These are phyloP conservation scores for Eonycteris spelaea DNA, from an alignment of 2,113 vertebrate genomes.

Conservation along the genomic window DNA sequence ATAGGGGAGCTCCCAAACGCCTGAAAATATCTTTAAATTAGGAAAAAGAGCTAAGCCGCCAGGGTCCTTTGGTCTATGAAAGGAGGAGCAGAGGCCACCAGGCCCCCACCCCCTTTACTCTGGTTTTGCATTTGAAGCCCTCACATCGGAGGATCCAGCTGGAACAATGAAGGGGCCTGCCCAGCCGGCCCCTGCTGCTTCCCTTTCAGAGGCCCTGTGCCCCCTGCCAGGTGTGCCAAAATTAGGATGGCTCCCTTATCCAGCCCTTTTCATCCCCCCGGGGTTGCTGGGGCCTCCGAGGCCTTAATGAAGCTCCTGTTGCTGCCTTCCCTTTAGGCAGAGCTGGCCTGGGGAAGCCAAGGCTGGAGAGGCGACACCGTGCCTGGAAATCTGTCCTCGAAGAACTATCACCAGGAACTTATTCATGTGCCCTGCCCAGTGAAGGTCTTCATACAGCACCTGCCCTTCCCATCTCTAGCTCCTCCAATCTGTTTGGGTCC, in stretches of 20 bases:
- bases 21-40: conserved; percentile 77
- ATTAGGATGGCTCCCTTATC: conserved; percentile 66
- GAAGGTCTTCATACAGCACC: not conserved
- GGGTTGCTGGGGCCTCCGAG: conserved; percentile 29
- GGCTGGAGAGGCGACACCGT: not conserved
- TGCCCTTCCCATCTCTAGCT: not conserved
- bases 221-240: conserved; percentile 65
- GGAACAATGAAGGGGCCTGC: conserved; percentile 41
- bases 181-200: conserved; percentile 57
- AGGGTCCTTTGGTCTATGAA: conserved; percentile 74
- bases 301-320: conserved; percentile 52
- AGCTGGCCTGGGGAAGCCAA: not conserved
- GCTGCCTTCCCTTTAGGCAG: not conserved
- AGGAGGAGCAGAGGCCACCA: conserved; percentile 69
- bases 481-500: not conserved
- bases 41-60: conserved; percentile 73
- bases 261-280: conserved; percentile 52
- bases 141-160: not conserved
- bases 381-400: not conserved
- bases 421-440: not conserved
- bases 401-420: not conserved
- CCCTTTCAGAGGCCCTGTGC: conserved; percentile 46
- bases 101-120: conserved; percentile 3
- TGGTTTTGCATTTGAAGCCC: conserved; percentile 64
- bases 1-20: conserved; percentile 65